Conservation (phyloP, 2,888 invertebrate genomes). For the Labia minor region DNA sequence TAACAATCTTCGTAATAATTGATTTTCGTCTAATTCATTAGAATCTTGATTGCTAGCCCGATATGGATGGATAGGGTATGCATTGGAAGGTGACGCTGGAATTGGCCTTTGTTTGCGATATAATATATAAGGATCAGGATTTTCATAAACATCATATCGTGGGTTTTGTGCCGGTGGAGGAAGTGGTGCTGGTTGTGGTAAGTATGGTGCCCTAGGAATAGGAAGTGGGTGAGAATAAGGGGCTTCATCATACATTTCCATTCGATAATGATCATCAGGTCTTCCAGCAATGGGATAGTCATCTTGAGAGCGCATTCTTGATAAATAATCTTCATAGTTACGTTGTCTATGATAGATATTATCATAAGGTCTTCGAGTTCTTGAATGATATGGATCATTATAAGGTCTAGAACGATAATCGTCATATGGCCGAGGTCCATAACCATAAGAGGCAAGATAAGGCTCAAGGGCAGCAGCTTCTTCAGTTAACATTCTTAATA, state of each 20-base stretch:
- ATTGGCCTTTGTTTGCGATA: background rate
- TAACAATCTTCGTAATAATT: background rate
- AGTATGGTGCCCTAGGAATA: background rate
- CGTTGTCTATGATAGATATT: background rate
- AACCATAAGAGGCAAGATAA: background rate
- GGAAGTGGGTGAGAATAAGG: background rate
- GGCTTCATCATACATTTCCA: background rate
- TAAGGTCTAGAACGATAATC: background rate
- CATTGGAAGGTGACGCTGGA: background rate
- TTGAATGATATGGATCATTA: background rate
- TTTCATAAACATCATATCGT: conserved; percentile 21
- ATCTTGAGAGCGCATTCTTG: too few species aligned
- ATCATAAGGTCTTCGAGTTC: background rate
- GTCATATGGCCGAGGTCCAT: background rate
- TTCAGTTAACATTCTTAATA: background rate
- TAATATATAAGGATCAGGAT: background rate
- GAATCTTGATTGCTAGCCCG: background rate
- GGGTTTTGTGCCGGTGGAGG: conserved; percentile 25
- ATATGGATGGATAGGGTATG: background rate
- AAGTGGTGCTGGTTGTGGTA: conserved; percentile 14
- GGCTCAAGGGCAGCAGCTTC: background rate
- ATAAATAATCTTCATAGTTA: background rate
- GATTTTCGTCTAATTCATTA: background rate
- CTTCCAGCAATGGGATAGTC: too few species aligned
- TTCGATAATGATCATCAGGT: too few species aligned